A percentile compares a stretch with the other conserved stretches of the same genome.
Evolutionary conservation across 2,113 vertebrate genomes (phyloP).

Genomic region (Larimichthys polyactis): DNA sequence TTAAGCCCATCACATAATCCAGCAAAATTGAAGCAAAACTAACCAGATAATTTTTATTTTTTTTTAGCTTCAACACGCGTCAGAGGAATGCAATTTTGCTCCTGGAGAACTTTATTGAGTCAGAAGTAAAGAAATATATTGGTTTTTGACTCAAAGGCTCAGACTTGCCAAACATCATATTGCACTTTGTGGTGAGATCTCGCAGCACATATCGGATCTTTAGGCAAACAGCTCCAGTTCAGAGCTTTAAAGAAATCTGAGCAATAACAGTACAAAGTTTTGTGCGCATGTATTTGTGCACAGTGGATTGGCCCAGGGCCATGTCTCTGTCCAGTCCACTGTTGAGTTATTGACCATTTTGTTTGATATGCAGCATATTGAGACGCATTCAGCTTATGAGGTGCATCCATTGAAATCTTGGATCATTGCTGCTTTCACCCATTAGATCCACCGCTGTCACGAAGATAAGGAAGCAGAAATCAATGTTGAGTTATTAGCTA

Average conservation of each 20-base stretch:
- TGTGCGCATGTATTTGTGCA: neutral
- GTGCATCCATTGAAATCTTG: neutral
- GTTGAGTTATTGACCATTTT: slow-evolving; percentile 14
- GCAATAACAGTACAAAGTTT: slow-evolving; percentile 37
- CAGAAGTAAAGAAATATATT: slow-evolving; percentile 66
- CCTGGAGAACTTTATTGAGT: slow-evolving; percentile 62
- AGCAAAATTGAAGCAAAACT: slow-evolving; percentile 62
- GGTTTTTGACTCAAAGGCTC: slow-evolving; percentile 65
- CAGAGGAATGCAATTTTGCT: slow-evolving; percentile 62
- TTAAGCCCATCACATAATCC: slow-evolving; percentile 66
- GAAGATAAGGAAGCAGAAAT: neutral
- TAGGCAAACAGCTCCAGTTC: slow-evolving; percentile 58
- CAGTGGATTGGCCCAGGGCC: neutral
- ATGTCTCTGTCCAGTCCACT: slow-evolving; percentile 10
- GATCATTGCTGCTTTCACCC: slow-evolving; percentile 4
- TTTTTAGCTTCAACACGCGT: slow-evolving; percentile 39
- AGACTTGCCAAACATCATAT: slow-evolving; percentile 65
- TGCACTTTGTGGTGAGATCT: slow-evolving; percentile 62
- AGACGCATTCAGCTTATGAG: neutral
- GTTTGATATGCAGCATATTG: neutral
- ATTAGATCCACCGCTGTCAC: slow-evolving; percentile 12
- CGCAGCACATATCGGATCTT: slow-evolving; percentile 49
- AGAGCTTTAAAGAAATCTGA: slow-evolving; percentile 43
- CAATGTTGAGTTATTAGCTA: neutral
- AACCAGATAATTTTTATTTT: slow-evolving; percentile 62